A percentile compares a stretch with the other conserved stretches of the same genome.
phyloP scores from a whole-genome alignment of 2,113 vertebrate genomes.

The Falco punctatus region DNA sequence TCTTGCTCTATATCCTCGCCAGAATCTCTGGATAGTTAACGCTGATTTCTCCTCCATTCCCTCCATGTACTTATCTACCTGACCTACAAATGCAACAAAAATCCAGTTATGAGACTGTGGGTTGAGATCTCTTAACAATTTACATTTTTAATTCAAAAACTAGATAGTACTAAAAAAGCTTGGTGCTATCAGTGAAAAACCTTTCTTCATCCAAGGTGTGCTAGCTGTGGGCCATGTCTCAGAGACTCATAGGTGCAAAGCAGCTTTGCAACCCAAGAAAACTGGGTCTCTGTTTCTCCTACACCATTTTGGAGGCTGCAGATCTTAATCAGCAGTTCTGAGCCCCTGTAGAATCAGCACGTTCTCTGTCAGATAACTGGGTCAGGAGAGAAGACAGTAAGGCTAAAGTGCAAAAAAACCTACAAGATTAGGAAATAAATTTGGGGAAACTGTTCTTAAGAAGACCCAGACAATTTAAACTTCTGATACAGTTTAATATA shows the following conservation, averaged over 20 bases:
- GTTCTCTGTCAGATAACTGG: background rate
- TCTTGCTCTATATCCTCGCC: slow-evolving; percentile 87
- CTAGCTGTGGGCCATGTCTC: background rate
- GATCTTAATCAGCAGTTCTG: background rate
- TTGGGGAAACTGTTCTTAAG: background rate
- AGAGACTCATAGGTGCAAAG: background rate
- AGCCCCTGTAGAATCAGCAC: background rate
- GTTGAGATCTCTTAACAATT: background rate
- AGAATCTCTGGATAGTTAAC: slow-evolving; percentile 88
- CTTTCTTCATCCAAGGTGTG: background rate
- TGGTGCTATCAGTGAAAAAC: background rate
- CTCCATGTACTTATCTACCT: slow-evolving; percentile 83
- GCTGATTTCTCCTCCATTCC: slow-evolving; percentile 86
- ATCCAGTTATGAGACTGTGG: background rate
- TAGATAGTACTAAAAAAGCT: background rate
- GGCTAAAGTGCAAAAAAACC: background rate
- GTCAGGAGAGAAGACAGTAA: background rate
- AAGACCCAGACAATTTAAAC: background rate
- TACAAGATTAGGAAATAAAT: background rate
- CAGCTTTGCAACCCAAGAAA: background rate
- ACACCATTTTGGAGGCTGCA: background rate
- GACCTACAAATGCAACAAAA: slow-evolving; percentile 72
- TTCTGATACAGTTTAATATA: slow-evolving; percentile 16
- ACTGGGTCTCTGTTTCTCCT: background rate
- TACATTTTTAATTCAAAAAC: background rate